phyloP scores from a whole-genome alignment of 2,113 vertebrate genomes.

The Podiceps cristatus region DNA sequence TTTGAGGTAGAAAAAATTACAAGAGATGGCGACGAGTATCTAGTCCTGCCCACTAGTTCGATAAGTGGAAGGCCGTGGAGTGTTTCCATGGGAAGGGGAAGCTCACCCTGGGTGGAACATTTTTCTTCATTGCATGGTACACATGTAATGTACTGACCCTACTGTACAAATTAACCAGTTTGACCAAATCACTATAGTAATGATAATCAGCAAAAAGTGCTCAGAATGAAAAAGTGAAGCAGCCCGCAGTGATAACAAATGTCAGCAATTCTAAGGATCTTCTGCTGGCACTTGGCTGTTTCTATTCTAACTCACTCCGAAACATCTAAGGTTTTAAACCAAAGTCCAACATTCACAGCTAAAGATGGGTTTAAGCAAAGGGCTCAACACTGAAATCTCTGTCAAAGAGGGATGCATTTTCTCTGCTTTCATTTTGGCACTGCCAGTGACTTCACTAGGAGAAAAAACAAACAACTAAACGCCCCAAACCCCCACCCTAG shows the following conservation, averaged over 20 bases:
- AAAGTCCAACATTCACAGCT: not conserved
- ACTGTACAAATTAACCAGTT: not conserved
- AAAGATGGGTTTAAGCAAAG: not conserved
- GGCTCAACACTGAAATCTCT: not conserved
- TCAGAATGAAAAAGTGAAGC: not conserved
- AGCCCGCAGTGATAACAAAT: not conserved
- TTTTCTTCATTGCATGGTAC: not conserved
- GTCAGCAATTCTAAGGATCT: not conserved
- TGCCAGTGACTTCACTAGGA: not conserved
- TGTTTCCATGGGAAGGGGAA: not conserved
- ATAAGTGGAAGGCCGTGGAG: not conserved
- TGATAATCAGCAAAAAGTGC: not conserved
- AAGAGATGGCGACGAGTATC: not conserved
- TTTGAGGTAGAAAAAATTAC: not conserved
- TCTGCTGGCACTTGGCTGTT: not conserved
- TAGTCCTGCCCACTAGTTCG: not conserved
- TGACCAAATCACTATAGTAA: not conserved
- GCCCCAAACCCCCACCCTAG: not conserved
- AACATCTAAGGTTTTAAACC: not conserved
- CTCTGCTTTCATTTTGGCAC: not conserved
- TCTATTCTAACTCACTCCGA: not conserved
- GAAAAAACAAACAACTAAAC: not conserved
- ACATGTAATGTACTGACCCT: too few species aligned
- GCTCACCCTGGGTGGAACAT: rapidly evolving
- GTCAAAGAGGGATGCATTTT: not conserved